A percentile compares a stretch with the other conserved stretches of the same genome.
Evolutionary conservation across 2,797 vertebrate species (phyloP).

Genomic region (Eupleurogrammus muticus): DNA sequence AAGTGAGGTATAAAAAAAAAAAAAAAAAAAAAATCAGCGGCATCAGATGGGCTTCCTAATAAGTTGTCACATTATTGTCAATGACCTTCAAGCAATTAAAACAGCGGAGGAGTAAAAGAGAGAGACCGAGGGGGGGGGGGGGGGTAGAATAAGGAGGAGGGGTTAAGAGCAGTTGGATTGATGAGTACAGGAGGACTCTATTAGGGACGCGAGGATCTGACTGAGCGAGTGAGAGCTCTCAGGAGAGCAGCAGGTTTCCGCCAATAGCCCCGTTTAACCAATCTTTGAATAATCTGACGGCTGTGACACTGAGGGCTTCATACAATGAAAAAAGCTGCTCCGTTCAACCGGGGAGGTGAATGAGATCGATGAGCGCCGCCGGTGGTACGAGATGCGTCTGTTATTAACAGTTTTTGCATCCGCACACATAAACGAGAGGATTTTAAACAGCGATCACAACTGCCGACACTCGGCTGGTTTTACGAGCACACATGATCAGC

Average conservation of each 20-base stretch:
- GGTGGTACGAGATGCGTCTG: slow-evolving; percentile 21
- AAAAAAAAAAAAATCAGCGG: too few species aligned
- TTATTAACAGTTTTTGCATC: slow-evolving; percentile 13
- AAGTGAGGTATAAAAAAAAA: slow-evolving; percentile 83
- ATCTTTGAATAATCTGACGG: slow-evolving; percentile 48
- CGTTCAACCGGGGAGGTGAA: slow-evolving; percentile 28
- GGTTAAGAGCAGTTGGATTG: slow-evolving; percentile 67
- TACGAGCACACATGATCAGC: slow-evolving; percentile 38
- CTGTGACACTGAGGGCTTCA: slow-evolving; percentile 32
- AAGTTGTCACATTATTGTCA: slow-evolving; percentile 87
- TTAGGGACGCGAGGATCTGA: slow-evolving; percentile 63
- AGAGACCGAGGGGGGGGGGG: slow-evolving; percentile 17
- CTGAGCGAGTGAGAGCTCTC: slow-evolving; percentile 31
- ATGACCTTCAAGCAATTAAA: slow-evolving; percentile 90
- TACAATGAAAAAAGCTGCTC: slow-evolving; percentile 51
- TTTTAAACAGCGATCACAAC: slow-evolving; percentile 33
- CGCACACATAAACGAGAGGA: slow-evolving; percentile 22
- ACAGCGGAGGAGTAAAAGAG: slow-evolving; percentile 60
- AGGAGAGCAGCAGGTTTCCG: slow-evolving; percentile 43
- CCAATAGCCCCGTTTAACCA: slow-evolving; percentile 34
- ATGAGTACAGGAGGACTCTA: slow-evolving; percentile 67
- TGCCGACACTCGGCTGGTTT: slow-evolving; percentile 49
- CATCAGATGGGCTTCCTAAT: slow-evolving; percentile 85
- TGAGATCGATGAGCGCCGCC: slow-evolving; percentile 21
- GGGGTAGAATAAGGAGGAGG: slow-evolving; percentile 64